Conservation (phyloP, 1,140 invertebrate genomes). For the Drosophila nebulosa region DNA sequence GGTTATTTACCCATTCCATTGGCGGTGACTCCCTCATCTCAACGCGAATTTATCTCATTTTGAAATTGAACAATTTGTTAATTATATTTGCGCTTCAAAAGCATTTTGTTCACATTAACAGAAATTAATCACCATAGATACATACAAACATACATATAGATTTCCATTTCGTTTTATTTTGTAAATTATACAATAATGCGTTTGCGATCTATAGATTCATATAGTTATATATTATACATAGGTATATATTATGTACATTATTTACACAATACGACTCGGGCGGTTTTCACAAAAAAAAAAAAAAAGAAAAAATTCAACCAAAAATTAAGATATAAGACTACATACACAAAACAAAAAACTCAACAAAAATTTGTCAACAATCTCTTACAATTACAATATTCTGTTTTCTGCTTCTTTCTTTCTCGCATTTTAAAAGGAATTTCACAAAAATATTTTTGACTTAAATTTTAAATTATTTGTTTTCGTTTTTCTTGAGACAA, state of each 20-base stretch:
- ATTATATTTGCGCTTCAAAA: constrained; percentile 14
- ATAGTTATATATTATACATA: constrained; percentile 25
- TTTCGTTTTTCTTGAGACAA: constrained; percentile 27
- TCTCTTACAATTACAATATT: constrained; percentile 50
- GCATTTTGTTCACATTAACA: constrained; percentile 44
- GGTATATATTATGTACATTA: constrained; percentile 50
- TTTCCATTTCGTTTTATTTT: constrained; percentile 63
- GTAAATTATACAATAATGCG: constrained; percentile 70
- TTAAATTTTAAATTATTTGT: constrained; percentile 57
- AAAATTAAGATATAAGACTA: constrained; percentile 49
- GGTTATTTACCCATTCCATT: constrained; percentile 54
- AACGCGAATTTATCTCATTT: constrained; percentile 30
- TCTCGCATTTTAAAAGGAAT: constrained; percentile 43
- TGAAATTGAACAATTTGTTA: constrained; percentile 32
- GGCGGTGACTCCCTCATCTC: constrained; percentile 14
- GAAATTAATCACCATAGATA: not conserved
- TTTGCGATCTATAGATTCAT: constrained; percentile 28
- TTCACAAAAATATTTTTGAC: constrained; percentile 24
- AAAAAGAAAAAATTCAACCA: not conserved
- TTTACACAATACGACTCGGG: constrained; percentile 54
- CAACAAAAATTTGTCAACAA: constrained; percentile 69
- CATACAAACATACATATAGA: not conserved
- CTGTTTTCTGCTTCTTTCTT: constrained; percentile 44
- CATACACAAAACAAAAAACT: constrained; percentile 69
- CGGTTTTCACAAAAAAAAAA: not conserved